Evolutionary conservation across 2,797 vertebrate species (phyloP).

Genomic region (Eleutherodactylus coqui): DNA sequence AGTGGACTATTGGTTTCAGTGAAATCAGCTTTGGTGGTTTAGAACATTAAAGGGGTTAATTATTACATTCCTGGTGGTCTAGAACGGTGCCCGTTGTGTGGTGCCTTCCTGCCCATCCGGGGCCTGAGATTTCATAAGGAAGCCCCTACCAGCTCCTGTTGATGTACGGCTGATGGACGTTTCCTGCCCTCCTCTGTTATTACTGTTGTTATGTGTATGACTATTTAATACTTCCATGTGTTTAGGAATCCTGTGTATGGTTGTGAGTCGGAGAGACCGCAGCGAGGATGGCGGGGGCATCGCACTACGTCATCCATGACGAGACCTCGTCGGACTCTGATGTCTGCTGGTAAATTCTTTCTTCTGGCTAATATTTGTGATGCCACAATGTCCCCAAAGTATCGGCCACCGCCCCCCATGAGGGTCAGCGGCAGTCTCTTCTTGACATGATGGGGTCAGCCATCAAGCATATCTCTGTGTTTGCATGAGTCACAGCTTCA

Average conservation of each 20-base stretch:
- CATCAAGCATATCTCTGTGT: too few relatives aligned
- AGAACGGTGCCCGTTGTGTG: background rate
- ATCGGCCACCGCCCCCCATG: too few relatives aligned
- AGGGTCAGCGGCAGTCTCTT: background rate
- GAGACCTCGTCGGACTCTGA: constrained; percentile 38
- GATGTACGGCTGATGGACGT: too few relatives aligned
- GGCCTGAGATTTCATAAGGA: too few relatives aligned
- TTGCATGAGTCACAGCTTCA: too few relatives aligned
- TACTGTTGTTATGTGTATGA: too few relatives aligned
- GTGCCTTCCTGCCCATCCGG: too few relatives aligned
- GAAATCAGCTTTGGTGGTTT: background rate
- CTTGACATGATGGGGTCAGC: too few relatives aligned
- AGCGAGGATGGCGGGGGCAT: constrained; percentile 15
- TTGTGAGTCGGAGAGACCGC: background rate
- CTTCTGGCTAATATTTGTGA: background rate
- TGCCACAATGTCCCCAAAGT: background rate
- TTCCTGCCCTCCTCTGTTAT: too few relatives aligned
- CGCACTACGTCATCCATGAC: background rate
- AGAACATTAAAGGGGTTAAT: background rate
- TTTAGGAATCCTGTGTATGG: background rate
- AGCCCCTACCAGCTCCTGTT: too few relatives aligned
- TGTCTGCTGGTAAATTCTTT: constrained; percentile 28
- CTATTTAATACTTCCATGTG: background rate
- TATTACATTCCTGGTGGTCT: background rate
- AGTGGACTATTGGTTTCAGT: background rate